A percentile compares a stretch with the other conserved stretches of the same genome.
Conservation (phyloP, 2,797 vertebrate genomes). For the Petrocephalus schoutedeni region DNA sequence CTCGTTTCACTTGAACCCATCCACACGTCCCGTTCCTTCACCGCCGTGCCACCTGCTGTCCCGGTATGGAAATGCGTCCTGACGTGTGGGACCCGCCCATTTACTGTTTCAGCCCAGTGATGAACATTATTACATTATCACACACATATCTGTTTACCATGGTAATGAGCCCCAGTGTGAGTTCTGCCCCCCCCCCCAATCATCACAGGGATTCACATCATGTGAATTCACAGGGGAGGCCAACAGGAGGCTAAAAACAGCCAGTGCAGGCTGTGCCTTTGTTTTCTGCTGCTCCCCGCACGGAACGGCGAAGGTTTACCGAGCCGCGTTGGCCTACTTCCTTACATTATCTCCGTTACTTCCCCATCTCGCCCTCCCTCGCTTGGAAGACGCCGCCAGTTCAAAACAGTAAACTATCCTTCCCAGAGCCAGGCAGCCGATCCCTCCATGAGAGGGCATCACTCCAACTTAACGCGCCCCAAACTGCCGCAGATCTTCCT, state of each 20-base stretch:
- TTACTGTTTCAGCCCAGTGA: neutral
- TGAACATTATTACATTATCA: slow-evolving; percentile 12
- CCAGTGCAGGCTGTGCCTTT: slow-evolving; percentile 19
- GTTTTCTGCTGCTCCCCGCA: neutral
- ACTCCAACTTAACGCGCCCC: neutral
- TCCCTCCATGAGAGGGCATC: neutral
- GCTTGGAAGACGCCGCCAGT: neutral
- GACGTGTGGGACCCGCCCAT: neutral
- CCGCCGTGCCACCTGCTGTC: neutral
- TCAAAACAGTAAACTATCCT: neutral
- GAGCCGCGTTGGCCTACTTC: slow-evolving; percentile 20
- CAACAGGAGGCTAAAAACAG: slow-evolving; percentile 34
- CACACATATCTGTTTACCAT: slow-evolving; percentile 47
- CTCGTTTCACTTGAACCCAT: neutral
- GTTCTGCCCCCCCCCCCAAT: slow-evolving; percentile 51
- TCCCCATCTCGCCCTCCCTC: neutral
- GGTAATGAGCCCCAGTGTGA: slow-evolving; percentile 66
- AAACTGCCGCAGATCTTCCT: neutral
- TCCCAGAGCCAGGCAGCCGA: neutral
- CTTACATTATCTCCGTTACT: slow-evolving; percentile 1
- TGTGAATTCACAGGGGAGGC: slow-evolving; percentile 53
- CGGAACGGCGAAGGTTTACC: slow-evolving; percentile 6
- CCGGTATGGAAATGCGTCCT: neutral
- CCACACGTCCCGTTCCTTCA: neutral
- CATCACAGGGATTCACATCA: slow-evolving; percentile 48